phyloP scores from a whole-genome alignment of 2,113 vertebrate genomes.

The Sinocyclocheilus rhinocerous region DNA sequence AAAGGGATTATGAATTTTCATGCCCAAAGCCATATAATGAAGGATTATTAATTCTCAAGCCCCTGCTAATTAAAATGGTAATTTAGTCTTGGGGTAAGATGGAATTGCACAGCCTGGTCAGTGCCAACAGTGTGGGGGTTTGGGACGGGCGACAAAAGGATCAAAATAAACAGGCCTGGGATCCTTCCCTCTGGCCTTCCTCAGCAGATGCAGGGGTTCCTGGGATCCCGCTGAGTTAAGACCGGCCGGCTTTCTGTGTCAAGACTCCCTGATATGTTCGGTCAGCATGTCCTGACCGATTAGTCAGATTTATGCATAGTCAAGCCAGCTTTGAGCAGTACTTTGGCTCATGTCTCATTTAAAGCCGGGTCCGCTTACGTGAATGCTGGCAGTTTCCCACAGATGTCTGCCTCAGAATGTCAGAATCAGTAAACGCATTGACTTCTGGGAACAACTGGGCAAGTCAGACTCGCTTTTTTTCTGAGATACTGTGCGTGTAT shows the following conservation, averaged over 20 bases:
- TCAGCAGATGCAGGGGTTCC: neutral
- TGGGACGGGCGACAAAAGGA: neutral
- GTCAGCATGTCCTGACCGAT: constrained; percentile 2
- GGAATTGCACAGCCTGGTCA: constrained; percentile 40
- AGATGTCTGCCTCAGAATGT: neutral
- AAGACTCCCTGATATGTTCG: neutral
- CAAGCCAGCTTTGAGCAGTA: neutral
- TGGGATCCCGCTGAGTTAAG: neutral
- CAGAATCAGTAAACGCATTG: neutral
- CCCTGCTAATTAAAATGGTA: constrained; percentile 72
- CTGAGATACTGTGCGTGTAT: neutral
- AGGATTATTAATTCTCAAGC: constrained; percentile 69
- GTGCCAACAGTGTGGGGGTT: neutral
- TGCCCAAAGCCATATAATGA: constrained; percentile 66
- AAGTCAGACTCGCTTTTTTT: neutral
- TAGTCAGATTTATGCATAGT: constrained; percentile 21
- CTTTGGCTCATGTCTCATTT: neutral
- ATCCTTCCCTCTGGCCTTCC: neutral
- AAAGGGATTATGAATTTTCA: constrained; percentile 71
- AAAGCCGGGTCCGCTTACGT: neutral
- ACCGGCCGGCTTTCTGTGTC: neutral
- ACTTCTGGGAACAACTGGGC: neutral
- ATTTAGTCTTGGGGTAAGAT: constrained; percentile 60
- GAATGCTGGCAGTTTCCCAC: neutral
- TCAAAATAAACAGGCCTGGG: constrained; percentile 8